Conservation (phyloP, 2,113 vertebrate genomes). For the Arizona elegans region DNA sequence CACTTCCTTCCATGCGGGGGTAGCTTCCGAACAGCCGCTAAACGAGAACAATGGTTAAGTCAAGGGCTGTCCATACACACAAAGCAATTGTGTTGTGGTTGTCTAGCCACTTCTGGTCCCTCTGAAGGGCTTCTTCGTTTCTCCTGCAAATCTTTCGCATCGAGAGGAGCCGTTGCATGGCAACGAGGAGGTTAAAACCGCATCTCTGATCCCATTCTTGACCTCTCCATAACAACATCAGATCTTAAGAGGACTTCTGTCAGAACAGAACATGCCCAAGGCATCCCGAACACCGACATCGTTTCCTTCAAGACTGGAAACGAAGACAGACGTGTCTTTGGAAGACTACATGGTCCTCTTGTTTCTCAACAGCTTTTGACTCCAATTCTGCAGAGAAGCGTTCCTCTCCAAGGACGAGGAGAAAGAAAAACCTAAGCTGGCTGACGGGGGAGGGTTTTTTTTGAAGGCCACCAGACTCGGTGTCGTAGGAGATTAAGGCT, state of each 20-base stretch:
- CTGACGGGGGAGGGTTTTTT: neutral
- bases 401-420: neutral
- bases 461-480: neutral
- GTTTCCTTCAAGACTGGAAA: neutral
- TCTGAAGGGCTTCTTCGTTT: neutral
- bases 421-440: neutral
- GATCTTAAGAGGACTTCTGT: neutral
- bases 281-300: neutral
- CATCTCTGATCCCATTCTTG: neutral
- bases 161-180: neutral
- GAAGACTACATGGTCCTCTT: neutral
- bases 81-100: neutral
- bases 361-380: neutral
- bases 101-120: too few species aligned
- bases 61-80: too few species aligned
- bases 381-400: neutral
- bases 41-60: too few species aligned
- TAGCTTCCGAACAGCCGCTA: too few species aligned
- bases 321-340: too few species aligned
- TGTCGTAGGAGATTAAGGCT: too few species aligned
- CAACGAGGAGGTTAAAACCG: neutral
- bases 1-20: too few species aligned
- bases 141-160: neutral
- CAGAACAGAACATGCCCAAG: neutral
- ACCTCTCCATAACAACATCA: neutral